Base-by-base conservation (phyloP, 2,797 vertebrate species). In the Cottoperca gobio region DNA sequence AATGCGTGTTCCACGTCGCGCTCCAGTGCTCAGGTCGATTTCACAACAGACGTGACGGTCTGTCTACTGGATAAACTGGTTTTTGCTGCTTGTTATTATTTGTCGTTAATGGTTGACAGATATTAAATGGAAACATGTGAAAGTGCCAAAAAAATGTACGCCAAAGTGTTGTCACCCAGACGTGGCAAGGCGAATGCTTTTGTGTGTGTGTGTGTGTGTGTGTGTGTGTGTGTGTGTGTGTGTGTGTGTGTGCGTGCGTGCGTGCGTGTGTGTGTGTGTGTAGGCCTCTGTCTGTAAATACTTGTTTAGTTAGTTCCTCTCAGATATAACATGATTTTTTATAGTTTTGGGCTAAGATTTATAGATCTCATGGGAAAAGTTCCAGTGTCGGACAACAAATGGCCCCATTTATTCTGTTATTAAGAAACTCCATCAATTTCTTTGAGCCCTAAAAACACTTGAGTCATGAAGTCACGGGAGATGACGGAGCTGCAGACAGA, bases 101-200 rank as follows among this genome's bases (percentile, higher is more conserved):
- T 94, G 91, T 87, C 62, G 93, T 95, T 94, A 95, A 95, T 95
- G 86, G 92, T 91, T 95, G 90, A 95, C 81, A 70, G 75, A 85
- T 91, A 89, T 87, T 66, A 79, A 86, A 90, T 88, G 67, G 76
- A 89, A 60, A 79, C 77, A 71, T 81, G 87, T 73, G 78, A 89
- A 90, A 86, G 74, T 58, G 64, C 66, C 77, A 64, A 33, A 70
- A 81, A 82, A 69, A 70, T 60, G 57, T 1, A 66, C 6, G 28
- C 6, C 35, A 45, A 53, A 43, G 49, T 28, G 28, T 50, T 71
- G 26, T 58, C 49, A 31, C 24, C 48, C 58, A 53, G 17, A 43
- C 50, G 67, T 49, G 67, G 9, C 43, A 48, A 46, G 19, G 55
- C 6, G 0, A 13, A 8, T 6, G 3, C 14, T 48, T 40, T 0